Evolutionary conservation across 2,888 invertebrate species (phyloP).

Genomic region (Drosophila sordidula): DNA sequence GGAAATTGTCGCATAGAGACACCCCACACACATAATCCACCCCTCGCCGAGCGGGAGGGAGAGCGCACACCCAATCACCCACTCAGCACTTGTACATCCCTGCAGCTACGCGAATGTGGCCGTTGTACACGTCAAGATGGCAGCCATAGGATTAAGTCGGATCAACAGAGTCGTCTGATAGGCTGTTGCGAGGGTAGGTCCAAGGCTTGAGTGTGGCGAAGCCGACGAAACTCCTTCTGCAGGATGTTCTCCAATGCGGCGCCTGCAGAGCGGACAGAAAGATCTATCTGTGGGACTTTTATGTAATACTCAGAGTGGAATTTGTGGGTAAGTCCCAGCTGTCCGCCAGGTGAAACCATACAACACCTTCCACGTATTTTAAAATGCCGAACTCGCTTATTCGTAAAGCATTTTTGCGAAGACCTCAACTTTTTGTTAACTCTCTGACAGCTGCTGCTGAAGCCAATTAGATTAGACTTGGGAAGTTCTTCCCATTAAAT

Average conservation of each 20-base stretch:
- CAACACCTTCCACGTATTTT: background rate
- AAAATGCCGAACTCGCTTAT: too few relatives aligned
- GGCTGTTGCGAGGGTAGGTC: conserved; percentile 12
- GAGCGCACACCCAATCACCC: too few relatives aligned
- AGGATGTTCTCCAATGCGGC: background rate
- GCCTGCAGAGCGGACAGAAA: too few relatives aligned
- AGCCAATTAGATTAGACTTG: too few relatives aligned
- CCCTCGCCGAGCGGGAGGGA: too few relatives aligned
- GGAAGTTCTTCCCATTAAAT: too few relatives aligned
- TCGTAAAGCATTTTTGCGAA: too few relatives aligned
- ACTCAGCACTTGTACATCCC: conserved; percentile 33
- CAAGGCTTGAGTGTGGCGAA: background rate
- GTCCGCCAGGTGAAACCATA: background rate
- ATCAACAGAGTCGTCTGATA: conserved; percentile 26
- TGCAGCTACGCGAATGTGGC: background rate
- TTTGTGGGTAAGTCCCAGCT: background rate
- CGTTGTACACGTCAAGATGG: conserved; percentile 32
- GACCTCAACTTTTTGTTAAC: too few relatives aligned
- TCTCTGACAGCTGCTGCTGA: too few relatives aligned
- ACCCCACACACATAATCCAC: conserved; percentile 23
- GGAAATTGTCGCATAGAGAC: conserved; percentile 78
- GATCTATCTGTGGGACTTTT: too few relatives aligned
- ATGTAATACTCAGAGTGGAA: background rate
- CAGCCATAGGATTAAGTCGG: conserved; percentile 21
- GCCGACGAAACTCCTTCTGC: background rate